These are phyloP conservation scores for Bombus difficillimus DNA, from an alignment of 1,140 invertebrate genomes.

Conservation along the genomic window DNA sequence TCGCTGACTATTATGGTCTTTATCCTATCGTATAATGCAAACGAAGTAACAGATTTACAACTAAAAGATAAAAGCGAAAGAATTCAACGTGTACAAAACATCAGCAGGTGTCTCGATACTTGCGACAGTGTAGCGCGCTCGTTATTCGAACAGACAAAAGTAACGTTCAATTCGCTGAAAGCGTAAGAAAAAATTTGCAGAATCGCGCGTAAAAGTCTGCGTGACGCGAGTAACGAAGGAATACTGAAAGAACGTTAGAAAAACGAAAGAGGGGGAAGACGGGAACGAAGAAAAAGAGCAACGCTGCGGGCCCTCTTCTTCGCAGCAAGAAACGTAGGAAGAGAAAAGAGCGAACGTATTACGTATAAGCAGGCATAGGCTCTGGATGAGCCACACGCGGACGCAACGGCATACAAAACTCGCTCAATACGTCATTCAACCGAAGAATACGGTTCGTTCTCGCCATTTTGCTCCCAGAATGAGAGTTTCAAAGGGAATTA, in stretches of 20 bases:
- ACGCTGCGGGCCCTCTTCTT: slow-evolving; percentile 34
- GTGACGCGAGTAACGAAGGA: slow-evolving; percentile 11
- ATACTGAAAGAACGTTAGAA: slow-evolving; percentile 30
- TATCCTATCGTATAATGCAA: too few species aligned
- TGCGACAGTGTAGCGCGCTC: neutral
- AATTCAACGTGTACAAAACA: neutral
- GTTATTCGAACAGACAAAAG: neutral
- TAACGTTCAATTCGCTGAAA: neutral
- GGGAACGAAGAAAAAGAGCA: slow-evolving; percentile 43
- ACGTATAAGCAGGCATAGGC: slow-evolving; percentile 70
- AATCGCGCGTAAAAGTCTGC: slow-evolving; percentile 1
- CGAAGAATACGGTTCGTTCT: slow-evolving; percentile 82
- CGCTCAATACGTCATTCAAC: slow-evolving; percentile 83
- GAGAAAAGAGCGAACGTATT: slow-evolving; percentile 67
- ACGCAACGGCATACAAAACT: slow-evolving; percentile 81
- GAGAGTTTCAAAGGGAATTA: slow-evolving; percentile 83
- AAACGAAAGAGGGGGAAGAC: neutral
- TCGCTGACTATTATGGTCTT: too few species aligned
- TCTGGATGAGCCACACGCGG: slow-evolving; percentile 77
- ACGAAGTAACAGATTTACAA: too few species aligned
- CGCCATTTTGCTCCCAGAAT: slow-evolving; percentile 81
- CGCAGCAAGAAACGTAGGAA: slow-evolving; percentile 52
- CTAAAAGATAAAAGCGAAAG: neutral
- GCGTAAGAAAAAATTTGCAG: neutral
- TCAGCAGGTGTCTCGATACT: neutral